These are phyloP conservation scores for Hyperopisus bebe DNA, from an alignment of 2,113 vertebrate species.

Conservation along the genomic window DNA sequence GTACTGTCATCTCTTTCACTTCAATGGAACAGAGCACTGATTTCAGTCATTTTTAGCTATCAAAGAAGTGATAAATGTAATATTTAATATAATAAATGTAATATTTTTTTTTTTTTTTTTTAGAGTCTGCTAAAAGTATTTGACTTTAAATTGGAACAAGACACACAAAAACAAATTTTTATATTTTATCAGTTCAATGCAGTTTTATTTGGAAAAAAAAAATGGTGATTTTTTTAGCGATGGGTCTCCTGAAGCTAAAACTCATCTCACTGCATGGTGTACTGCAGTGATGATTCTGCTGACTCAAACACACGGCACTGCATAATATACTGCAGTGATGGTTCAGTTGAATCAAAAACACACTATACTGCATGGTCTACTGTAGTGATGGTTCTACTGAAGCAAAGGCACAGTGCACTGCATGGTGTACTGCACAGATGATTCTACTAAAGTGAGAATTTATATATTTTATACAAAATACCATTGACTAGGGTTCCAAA, in stretches of 20 bases:
- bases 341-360: neutral
- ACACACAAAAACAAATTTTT: neutral
- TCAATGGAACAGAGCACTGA: neutral
- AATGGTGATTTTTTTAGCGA: neutral
- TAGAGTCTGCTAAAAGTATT: neutral
- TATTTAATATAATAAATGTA: too few species aligned
- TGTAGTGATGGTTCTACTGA: neutral
- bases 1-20: neutral
- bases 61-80: neutral
- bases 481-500: too few species aligned
- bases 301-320: neutral
- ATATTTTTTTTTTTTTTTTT: neutral
- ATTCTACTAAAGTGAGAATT: neutral
- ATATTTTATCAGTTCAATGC: neutral
- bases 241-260: neutral
- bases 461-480: too few species aligned
- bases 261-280: neutral
- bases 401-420: neutral
- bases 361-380: neutral
- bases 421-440: neutral
- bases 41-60: neutral
- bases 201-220: neutral
- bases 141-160: neutral
- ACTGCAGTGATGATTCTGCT: neutral
- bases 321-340: neutral